phyloP scores from a whole-genome alignment of 2,113 vertebrate genomes.

The Onychostoma macrolepis region DNA sequence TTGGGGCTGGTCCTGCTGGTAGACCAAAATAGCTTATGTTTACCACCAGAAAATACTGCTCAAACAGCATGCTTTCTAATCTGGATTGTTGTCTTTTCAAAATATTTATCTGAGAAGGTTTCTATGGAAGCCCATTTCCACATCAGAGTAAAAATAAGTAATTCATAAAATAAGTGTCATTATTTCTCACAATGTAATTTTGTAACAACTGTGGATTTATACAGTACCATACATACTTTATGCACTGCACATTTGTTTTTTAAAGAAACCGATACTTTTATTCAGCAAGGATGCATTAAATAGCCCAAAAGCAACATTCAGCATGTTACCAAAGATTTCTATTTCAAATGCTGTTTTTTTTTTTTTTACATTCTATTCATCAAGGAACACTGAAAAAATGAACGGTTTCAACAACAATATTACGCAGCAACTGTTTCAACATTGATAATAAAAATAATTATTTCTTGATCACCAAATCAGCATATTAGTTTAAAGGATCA shows the following conservation, averaged over 20 bases:
- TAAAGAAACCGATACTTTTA: background rate
- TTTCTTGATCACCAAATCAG: background rate
- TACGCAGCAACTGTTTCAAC: background rate
- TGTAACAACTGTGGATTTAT: background rate
- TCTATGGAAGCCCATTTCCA: background rate
- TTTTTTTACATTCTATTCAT: background rate
- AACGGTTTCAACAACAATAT: background rate
- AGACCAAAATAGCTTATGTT: background rate
- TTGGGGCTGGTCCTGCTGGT: background rate
- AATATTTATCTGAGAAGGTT: background rate
- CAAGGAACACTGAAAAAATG: background rate
- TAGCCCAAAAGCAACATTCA: background rate
- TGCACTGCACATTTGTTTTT: background rate
- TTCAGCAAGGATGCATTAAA: background rate
- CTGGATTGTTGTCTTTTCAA: background rate
- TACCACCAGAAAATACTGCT: background rate
- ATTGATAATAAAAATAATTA: background rate
- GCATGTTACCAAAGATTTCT: background rate
- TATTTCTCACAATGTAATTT: background rate
- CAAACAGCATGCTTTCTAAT: background rate
- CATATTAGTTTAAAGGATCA: background rate
- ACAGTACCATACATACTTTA: background rate
- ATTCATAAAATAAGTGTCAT: background rate
- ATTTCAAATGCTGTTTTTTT: background rate
- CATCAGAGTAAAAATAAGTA: background rate